Evolutionary conservation across 2,797 vertebrate species (phyloP).

Genomic region (Bovichtus diacanthus): DNA sequence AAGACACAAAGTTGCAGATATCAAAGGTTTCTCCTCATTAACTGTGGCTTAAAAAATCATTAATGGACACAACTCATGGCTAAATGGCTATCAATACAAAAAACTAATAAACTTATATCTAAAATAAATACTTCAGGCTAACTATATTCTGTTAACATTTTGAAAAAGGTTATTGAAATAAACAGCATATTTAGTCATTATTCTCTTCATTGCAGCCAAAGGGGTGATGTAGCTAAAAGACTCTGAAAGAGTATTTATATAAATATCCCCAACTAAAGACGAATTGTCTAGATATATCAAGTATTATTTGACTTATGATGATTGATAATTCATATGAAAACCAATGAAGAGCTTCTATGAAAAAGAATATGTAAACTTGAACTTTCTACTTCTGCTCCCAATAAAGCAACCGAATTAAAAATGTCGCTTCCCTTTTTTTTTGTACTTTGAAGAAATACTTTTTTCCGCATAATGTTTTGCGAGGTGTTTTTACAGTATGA

Average conservation of each 20-base stretch:
- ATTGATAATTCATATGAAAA: conserved; percentile 17
- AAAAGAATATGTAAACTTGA: conserved; percentile 3
- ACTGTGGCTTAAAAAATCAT: conserved; percentile 10
- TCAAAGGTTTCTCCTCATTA: conserved; percentile 33
- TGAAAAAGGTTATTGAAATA: not conserved
- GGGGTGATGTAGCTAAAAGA: not conserved
- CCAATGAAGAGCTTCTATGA: not conserved
- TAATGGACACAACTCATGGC: conserved; percentile 2
- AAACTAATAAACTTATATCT: not conserved
- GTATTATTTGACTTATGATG: conserved; percentile 22
- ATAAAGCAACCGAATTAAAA: not conserved
- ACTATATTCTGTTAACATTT: not conserved
- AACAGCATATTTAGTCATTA: not conserved
- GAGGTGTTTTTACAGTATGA: not conserved
- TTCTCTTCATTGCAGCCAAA: conserved; percentile 5
- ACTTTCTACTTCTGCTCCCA: conserved; percentile 8
- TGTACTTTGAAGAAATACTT: not conserved
- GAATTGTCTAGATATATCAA: conserved; percentile 1
- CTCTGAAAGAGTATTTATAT: not conserved
- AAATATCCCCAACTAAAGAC: conserved; percentile 11
- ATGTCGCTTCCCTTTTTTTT: not conserved
- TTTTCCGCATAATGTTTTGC: not conserved
- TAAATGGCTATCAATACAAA: not conserved
- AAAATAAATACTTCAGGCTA: not conserved
- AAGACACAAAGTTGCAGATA: not conserved